A percentile compares a stretch with the other conserved stretches of the same genome.
phyloP scores from a whole-genome alignment of 2,888 invertebrate genomes.

The Ganaspis brasiliensis region DNA sequence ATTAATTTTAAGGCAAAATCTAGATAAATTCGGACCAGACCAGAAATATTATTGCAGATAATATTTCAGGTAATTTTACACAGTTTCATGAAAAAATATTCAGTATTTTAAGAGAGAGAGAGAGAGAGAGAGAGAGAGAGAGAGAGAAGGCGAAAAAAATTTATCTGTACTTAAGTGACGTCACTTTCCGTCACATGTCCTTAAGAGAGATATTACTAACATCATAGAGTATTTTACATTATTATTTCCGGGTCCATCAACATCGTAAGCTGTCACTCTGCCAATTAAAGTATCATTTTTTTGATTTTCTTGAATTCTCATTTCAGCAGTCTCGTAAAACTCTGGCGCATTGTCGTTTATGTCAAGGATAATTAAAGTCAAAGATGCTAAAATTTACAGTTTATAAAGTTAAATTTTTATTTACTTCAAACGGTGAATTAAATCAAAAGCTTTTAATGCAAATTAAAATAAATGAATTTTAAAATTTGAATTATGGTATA shows the following conservation, averaged over 20 bases:
- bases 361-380: slow-evolving; percentile 84
- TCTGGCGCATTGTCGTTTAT: slow-evolving; percentile 85
- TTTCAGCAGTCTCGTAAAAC: slow-evolving; percentile 81
- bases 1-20: too few relatives aligned
- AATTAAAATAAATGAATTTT: too few relatives aligned
- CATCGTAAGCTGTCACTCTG: slow-evolving; percentile 84
- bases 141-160: too few relatives aligned
- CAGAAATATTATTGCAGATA: too few relatives aligned
- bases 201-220: slow-evolving; percentile 77
- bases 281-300: slow-evolving; percentile 82
- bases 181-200: too few relatives aligned
- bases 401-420: slow-evolving; percentile 10
- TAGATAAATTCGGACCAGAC: too few relatives aligned
- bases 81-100: too few relatives aligned
- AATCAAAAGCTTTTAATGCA: not conserved
- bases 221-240: slow-evolving; percentile 82
- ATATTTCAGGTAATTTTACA: too few relatives aligned
- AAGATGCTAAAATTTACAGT: slow-evolving; percentile 80
- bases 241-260: slow-evolving; percentile 84
- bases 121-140: too few relatives aligned
- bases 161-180: too few relatives aligned
- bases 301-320: slow-evolving; percentile 83
- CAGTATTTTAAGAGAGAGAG: too few relatives aligned
- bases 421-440: slow-evolving; percentile 9
- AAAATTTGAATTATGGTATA: too few relatives aligned